phyloP scores from a whole-genome alignment of 2,888 invertebrate species.

The Cantharis rufa region DNA sequence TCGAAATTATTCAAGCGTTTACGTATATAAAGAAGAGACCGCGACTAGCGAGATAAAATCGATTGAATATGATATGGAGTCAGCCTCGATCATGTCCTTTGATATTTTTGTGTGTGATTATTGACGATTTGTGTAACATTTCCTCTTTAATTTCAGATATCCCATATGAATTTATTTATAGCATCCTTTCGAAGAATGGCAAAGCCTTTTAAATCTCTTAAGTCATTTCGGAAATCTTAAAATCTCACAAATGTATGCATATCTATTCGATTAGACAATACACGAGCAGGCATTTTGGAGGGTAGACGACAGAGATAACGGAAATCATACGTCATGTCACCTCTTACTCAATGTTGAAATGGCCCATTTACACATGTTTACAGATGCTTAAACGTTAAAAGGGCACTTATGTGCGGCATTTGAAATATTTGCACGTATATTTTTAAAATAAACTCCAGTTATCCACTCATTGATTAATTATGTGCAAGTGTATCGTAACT shows the following conservation, averaged over 20 bases:
- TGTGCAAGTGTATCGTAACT: background rate
- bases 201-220: conserved; percentile 14
- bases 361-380: conserved; percentile 18
- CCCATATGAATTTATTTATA: conserved; percentile 4
- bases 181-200: conserved; percentile 12
- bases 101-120: background rate
- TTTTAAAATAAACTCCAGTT: background rate
- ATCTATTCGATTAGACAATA: conserved; percentile 14
- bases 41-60: background rate
- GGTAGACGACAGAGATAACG: conserved; percentile 23
- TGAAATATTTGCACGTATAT: conserved; percentile 31
- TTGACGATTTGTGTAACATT: background rate
- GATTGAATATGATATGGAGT: background rate
- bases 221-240: conserved; percentile 26
- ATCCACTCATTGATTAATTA: conserved; percentile 1
- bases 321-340: conserved; percentile 29
- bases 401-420: conserved; percentile 17
- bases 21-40: background rate
- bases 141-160: background rate
- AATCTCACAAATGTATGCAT: conserved; percentile 16
- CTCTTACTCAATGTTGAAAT: conserved; percentile 25
- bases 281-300: conserved; percentile 10
- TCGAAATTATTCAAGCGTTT: background rate
- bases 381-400: conserved; percentile 18
- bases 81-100: background rate